Percentiles rank a stretch among this genome's conserved stretches.
Conservation (phyloP, 2,113 vertebrate species). For the Cebidichthys violaceus region DNA sequence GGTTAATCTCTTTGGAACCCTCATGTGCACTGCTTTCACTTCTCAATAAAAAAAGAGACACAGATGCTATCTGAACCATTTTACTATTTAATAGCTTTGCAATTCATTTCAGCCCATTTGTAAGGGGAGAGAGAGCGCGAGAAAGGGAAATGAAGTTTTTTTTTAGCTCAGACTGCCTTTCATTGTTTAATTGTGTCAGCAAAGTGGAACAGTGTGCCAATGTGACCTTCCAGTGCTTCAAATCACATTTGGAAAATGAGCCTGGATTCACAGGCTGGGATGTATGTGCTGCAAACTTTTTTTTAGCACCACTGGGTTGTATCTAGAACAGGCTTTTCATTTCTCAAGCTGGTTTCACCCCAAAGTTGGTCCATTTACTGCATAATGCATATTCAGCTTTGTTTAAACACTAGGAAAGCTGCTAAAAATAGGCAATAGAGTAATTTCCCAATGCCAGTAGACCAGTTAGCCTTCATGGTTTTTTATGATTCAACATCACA, state of each 20-base stretch:
- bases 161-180: conserved; percentile 66
- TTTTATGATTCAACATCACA: not conserved
- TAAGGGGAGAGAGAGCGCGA: conserved; percentile 38
- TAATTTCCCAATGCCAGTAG: not conserved
- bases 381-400: not conserved
- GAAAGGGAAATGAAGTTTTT: conserved; percentile 56
- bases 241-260: conserved; percentile 60
- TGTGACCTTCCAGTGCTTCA: conserved; percentile 77
- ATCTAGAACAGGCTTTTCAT: conserved; percentile 31
- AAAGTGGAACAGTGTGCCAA: conserved; percentile 79
- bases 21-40: conserved; percentile 7
- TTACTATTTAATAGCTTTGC: conserved; percentile 72
- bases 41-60: conserved; percentile 25
- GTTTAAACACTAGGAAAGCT: not conserved
- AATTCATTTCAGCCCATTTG: conserved; percentile 74
- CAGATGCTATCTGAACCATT: conserved; percentile 68
- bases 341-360: not conserved
- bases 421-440: not conserved
- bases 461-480: not conserved
- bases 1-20: conserved; percentile 31
- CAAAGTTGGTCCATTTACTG: not conserved
- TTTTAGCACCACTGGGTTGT: conserved; percentile 2
- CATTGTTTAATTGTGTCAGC: conserved; percentile 83
- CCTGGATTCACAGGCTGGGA: conserved; percentile 36
- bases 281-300: conserved; percentile 14